Conservation (phyloP, 2,797 vertebrate species). For the Decapterus maruadsi region DNA sequence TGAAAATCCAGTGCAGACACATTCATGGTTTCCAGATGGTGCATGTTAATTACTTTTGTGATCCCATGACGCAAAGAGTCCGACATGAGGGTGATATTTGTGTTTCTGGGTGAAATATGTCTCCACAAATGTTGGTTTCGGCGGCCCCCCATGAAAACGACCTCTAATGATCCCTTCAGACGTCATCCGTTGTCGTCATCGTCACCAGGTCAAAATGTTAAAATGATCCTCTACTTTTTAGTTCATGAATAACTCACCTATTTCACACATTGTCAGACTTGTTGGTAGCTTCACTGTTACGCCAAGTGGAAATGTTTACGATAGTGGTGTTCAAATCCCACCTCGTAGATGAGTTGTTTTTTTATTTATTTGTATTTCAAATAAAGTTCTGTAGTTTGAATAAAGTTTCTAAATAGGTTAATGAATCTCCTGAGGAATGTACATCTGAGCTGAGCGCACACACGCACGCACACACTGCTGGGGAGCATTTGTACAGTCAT, state of each 20-base stretch:
- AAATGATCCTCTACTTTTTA: not conserved
- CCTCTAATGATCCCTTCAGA: not conserved
- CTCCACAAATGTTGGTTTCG: not conserved
- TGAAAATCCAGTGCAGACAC: not conserved
- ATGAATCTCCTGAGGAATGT: not conserved
- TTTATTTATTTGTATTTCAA: not conserved
- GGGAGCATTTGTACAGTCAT: conserved; percentile 7
- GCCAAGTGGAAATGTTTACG: not conserved
- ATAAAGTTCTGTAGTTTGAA: not conserved
- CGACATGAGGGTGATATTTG: no score
- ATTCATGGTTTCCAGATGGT: not conserved
- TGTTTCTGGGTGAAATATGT: not conserved
- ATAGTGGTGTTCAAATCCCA: not conserved
- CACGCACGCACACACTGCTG: not conserved
- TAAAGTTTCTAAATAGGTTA: not conserved
- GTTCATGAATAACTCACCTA: not conserved
- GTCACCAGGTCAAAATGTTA: not conserved
- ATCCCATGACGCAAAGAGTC: not conserved
- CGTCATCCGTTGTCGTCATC: not conserved
- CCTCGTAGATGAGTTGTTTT: no score
- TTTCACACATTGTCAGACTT: no score
- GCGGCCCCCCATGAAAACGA: not conserved
- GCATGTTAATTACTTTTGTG: not conserved
- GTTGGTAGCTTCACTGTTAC: not conserved
- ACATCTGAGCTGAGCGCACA: not conserved